These are phyloP conservation scores for Phycodurus eques DNA, from an alignment of 2,113 vertebrate species.

Conservation along the genomic window DNA sequence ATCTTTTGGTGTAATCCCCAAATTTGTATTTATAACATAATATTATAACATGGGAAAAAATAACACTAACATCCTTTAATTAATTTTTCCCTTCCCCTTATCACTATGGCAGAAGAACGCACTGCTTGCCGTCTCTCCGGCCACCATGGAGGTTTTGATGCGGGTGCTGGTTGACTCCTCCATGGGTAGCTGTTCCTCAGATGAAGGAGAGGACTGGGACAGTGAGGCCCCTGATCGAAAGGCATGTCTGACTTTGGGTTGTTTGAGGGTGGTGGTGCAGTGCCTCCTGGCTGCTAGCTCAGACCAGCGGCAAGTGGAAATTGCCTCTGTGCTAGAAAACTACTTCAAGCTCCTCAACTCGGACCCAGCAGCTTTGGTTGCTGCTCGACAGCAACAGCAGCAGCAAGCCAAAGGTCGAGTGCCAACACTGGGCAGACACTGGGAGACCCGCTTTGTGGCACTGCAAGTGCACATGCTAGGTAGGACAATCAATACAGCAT, in stretches of 20 bases:
- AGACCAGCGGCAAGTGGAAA: constrained; percentile 96
- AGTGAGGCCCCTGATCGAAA: constrained; percentile 83
- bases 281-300: constrained; percentile 92
- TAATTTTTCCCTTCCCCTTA: not conserved
- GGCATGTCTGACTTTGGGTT: constrained; percentile 87
- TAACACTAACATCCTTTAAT: not conserved
- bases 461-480: constrained; percentile 95
- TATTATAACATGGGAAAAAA: not conserved
- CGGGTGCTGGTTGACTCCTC: constrained; percentile 86
- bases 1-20: not conserved
- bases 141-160: constrained; percentile 97
- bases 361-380: constrained; percentile 80
- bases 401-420: constrained; percentile 62
- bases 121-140: constrained; percentile 92
- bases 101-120: constrained; percentile 83
- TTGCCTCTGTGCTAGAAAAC: constrained; percentile 88
- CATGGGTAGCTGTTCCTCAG: constrained; percentile 56
- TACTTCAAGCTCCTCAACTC: constrained; percentile 98
- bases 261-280: constrained; percentile 93
- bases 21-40: not conserved
- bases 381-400: constrained; percentile 44
- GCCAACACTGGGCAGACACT: constrained; percentile 70
- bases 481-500: constrained; percentile 46
- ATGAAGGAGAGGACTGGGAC: constrained; percentile 81
- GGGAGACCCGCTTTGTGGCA: constrained; percentile 89